Percentiles rank a stretch among this genome's conserved stretches.
Conservation (phyloP, 2,113 vertebrate species). For the Xerus inauris region DNA sequence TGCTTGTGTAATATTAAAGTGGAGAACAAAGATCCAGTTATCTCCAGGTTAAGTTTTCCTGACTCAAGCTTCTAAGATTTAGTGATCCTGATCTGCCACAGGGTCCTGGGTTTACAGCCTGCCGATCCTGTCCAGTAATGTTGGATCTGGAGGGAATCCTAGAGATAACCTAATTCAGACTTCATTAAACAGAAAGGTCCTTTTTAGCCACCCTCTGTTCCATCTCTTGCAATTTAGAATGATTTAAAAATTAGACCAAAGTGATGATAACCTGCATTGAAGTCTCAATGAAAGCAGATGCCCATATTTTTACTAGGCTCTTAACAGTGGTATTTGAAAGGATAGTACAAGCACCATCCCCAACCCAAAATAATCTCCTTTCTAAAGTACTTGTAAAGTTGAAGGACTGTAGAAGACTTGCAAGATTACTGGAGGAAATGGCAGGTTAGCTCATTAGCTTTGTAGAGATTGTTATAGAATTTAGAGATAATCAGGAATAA, state of each 20-base stretch:
- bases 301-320: not conserved
- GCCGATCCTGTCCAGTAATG: not conserved
- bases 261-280: not conserved
- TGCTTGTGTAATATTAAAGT: slow-evolving; percentile 16
- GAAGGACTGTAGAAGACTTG: not conserved
- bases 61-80: not conserved
- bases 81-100: not conserved
- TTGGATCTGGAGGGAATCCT: not conserved
- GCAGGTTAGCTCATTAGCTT: slow-evolving; percentile 30
- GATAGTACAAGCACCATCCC: not conserved
- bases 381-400: slow-evolving; percentile 58
- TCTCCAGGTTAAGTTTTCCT: not conserved
- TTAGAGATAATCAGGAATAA: not conserved
- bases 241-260: slow-evolving; percentile 44
- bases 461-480: not conserved
- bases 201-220: not conserved
- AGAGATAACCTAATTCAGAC: not conserved
- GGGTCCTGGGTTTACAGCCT: not conserved
- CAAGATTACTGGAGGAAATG: slow-evolving; percentile 14
- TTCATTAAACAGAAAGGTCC: not conserved
- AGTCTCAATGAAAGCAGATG: not conserved
- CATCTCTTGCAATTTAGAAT: not conserved
- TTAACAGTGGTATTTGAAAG: not conserved
- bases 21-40: not conserved
- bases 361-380: not conserved